These are phyloP conservation scores for Enteromius trimaculatus DNA, from an alignment of 2,797 vertebrate species.

Conservation along the genomic window DNA sequence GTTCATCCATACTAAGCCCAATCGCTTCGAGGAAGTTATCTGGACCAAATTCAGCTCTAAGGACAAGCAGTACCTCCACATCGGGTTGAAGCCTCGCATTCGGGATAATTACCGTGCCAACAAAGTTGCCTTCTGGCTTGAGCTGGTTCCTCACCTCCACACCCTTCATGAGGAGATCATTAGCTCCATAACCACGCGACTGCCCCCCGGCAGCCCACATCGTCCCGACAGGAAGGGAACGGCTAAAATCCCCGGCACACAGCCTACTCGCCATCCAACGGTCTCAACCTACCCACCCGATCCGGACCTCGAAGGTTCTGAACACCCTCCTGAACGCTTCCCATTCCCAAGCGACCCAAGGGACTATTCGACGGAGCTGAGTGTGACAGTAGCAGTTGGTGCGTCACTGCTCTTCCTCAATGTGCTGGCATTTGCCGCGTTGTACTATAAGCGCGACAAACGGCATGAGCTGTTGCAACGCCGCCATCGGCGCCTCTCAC, in stretches of 20 bases:
- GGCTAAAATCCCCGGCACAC: conserved; percentile 57
- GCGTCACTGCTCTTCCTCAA: conserved; percentile 94
- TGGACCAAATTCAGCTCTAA: conserved; percentile 97
- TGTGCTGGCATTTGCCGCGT: conserved; percentile 90
- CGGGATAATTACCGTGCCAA: conserved; percentile 95
- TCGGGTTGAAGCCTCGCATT: conserved; percentile 91
- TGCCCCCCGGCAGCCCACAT: conserved; percentile 72
- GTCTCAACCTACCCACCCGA: conserved; percentile 79
- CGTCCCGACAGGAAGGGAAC: conserved; percentile 66
- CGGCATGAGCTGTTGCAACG: conserved; percentile 88
- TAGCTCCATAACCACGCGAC: conserved; percentile 80
- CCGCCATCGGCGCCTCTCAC: conserved; percentile 80
- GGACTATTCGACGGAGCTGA: conserved; percentile 94
- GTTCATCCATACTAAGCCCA: conserved; percentile 96
- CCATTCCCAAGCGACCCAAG: conserved; percentile 84
- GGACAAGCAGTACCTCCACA: conserved; percentile 95
- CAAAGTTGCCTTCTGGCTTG: conserved; percentile 97
- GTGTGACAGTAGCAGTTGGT: conserved; percentile 91
- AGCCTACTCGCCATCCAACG: conserved; percentile 72
- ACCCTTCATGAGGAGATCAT: conserved; percentile 81
- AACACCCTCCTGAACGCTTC: conserved; percentile 69
- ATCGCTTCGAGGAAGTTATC: conserved; percentile 95
- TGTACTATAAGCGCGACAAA: conserved; percentile 94
- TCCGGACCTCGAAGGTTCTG: conserved; percentile 72
- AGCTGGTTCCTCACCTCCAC: conserved; percentile 92